Percentiles rank a stretch among this genome's conserved stretches.
Evolutionary conservation across 2,113 vertebrate genomes (phyloP).

Genomic region (Poeciliopsis occidentalis): DNA sequence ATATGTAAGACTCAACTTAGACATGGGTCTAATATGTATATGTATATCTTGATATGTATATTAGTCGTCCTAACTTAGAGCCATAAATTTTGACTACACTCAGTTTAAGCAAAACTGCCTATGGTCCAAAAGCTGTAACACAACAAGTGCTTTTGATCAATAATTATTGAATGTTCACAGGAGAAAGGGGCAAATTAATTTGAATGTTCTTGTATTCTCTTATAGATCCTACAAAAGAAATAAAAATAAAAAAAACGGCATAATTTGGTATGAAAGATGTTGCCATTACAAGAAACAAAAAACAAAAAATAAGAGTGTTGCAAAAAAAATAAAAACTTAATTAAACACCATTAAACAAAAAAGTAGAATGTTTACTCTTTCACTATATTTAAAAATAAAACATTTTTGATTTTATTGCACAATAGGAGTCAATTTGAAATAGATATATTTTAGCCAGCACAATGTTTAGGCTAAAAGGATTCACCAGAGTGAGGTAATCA

Average conservation of each 20-base stretch:
- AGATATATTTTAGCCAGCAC: slow-evolving; percentile 2
- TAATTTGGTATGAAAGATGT: no score
- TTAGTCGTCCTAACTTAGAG: no score
- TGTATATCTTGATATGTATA: background rate
- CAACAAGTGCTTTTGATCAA: no score
- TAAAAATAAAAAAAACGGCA: no score
- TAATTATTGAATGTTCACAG: no score
- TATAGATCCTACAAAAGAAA: background rate
- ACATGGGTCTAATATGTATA: background rate
- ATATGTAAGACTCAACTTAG: background rate
- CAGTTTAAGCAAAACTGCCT: no score
- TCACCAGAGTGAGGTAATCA: background rate
- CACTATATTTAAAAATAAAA: background rate
- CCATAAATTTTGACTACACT: no score
- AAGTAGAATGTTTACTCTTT: background rate
- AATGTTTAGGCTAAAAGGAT: slow-evolving; percentile 17
- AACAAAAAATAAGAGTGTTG: no score
- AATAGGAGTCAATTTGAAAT: background rate
- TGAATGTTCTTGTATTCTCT: background rate
- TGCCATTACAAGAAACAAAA: no score
- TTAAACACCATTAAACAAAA: background rate
- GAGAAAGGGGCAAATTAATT: no score
- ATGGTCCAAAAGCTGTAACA: no score
- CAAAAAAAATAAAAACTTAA: background rate
- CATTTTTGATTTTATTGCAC: background rate